phyloP scores from a whole-genome alignment of 1,140 invertebrate species.

The Mactra quadrangularis region DNA sequence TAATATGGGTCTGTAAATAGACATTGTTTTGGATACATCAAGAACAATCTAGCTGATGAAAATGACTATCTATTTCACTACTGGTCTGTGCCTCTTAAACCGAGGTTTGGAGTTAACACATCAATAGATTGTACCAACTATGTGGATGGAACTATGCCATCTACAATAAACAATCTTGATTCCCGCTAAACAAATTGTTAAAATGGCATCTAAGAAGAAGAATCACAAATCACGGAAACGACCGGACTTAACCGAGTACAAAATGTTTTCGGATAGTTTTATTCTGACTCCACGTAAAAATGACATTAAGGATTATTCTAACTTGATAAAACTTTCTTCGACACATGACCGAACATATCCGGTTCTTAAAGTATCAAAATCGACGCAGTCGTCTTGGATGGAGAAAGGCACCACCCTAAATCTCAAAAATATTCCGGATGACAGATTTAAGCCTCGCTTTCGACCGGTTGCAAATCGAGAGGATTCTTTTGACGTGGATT shows the following conservation, averaged over 20 bases:
- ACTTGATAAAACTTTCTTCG: neutral
- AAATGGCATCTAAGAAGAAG: no score
- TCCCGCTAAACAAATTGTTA: no score
- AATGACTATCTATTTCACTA: no score
- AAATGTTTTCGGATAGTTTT: conserved; percentile 41
- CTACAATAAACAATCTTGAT: no score
- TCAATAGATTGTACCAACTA: no score
- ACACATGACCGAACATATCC: conserved; percentile 27
- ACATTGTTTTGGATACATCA: no score
- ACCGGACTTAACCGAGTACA: conserved; percentile 32
- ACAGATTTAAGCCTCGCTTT: neutral
- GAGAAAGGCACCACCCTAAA: neutral
- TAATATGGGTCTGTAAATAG: no score
- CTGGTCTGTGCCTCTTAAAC: no score
- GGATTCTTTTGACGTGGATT: conserved; percentile 42
- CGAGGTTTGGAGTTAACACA: no score
- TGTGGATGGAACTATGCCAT: no score
- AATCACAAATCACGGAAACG: neutral
- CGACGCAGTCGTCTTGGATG: neutral
- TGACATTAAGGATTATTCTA: neutral
- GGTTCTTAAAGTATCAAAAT: conserved; percentile 27
- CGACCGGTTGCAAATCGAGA: neutral
- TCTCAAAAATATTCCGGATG: conserved; percentile 10
- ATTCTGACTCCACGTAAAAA: conserved; percentile 26
- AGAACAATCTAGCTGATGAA: no score